Conservation (phyloP, 2,113 vertebrate genomes). For the Coptodon bakossiorum region DNA sequence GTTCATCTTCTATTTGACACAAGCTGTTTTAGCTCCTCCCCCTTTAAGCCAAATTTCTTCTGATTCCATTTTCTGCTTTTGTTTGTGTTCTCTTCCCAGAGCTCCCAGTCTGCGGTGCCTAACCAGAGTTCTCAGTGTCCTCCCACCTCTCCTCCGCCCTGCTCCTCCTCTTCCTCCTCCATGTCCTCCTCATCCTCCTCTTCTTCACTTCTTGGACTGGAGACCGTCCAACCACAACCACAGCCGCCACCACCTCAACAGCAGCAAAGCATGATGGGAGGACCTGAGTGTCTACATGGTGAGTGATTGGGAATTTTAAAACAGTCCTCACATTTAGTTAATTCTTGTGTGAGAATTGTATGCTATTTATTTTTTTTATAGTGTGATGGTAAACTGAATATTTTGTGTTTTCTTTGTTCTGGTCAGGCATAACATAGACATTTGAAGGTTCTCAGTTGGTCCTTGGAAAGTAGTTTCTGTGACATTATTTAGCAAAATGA, state of each 20-base stretch:
- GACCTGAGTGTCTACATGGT: conserved; percentile 70
- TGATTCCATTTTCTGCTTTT: neutral
- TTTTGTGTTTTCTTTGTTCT: neutral
- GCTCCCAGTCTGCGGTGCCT: conserved; percentile 73
- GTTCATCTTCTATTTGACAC: neutral
- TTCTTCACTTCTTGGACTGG: conserved; percentile 71
- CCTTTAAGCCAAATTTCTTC: neutral
- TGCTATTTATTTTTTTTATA: neutral
- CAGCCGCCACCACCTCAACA: conserved; percentile 39
- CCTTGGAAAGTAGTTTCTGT: accelerated
- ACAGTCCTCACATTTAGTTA: neutral
- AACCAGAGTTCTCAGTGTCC: conserved; percentile 78
- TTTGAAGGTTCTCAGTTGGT: neutral
- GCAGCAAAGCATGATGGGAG: conserved; percentile 67
- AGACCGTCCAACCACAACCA: conserved; percentile 60
- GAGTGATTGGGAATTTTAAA: conserved; percentile 14
- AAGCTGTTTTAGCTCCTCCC: neutral
- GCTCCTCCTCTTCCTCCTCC: conserved; percentile 71
- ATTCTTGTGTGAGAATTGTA: neutral
- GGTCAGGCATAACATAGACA: neutral
- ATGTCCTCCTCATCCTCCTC: conserved; percentile 75
- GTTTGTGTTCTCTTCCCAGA: conserved; percentile 40
- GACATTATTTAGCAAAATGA: neutral
- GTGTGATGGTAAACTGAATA: neutral
- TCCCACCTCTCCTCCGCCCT: conserved; percentile 67